Percentiles rank a stretch among this genome's conserved stretches.
phyloP scores from a whole-genome alignment of 2,888 invertebrate species.

The Sympetrum striolatum region DNA sequence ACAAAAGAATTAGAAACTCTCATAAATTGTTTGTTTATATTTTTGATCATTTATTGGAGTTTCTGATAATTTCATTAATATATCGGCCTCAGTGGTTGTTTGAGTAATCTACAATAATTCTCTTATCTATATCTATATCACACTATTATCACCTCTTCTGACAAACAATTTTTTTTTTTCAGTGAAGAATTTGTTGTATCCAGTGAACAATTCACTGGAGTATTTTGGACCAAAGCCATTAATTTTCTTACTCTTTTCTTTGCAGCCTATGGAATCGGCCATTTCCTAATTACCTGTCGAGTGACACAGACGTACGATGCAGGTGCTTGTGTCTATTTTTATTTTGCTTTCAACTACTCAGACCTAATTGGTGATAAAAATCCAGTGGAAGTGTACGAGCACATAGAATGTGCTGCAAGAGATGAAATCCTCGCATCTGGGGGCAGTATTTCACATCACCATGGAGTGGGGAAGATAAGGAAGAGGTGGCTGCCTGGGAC shows the following conservation, averaged over 20 bases:
- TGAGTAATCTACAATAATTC: no score
- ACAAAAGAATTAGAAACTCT: no score
- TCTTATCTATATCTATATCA: no score
- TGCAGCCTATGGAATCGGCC: constrained; percentile 63
- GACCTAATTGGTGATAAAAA: constrained; percentile 61
- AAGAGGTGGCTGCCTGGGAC: constrained; percentile 86
- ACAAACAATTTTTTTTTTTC: no score
- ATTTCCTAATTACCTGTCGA: constrained; percentile 77
- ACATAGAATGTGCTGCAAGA: constrained; percentile 86
- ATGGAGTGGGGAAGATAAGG: constrained; percentile 89
- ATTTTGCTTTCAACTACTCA: constrained; percentile 82
- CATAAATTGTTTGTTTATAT: no score
- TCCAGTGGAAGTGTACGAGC: constrained; percentile 82
- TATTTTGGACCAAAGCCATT: neutral
- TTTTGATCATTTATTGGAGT: no score
- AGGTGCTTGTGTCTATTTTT: constrained; percentile 95
- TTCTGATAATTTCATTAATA: no score
- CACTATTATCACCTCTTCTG: no score
- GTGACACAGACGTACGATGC: constrained; percentile 98
- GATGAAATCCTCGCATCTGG: constrained; percentile 91
- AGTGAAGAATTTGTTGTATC: no score
- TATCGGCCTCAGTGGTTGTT: no score
- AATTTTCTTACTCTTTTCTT: constrained; percentile 40
- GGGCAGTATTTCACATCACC: constrained; percentile 95
- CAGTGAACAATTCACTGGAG: no score